A percentile compares a stretch with the other conserved stretches of the same genome.
phyloP scores from a whole-genome alignment of 2,888 invertebrate genomes.

The Dryobota labecula region DNA sequence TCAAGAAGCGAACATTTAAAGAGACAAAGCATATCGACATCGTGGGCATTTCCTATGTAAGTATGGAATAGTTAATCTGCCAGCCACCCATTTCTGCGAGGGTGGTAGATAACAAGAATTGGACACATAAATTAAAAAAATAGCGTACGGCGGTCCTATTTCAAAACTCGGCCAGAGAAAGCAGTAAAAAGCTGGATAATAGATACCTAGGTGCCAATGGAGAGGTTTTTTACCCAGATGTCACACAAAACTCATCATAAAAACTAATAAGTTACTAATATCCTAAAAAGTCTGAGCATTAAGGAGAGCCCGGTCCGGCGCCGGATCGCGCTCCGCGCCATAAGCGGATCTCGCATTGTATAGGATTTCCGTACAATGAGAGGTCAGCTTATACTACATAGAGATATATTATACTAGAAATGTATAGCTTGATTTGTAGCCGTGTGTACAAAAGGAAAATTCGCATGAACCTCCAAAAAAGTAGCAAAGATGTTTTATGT shows the following conservation, averaged over 20 bases:
- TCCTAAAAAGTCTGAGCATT: neutral
- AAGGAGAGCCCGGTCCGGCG: too few relatives aligned
- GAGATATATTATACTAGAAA: too few relatives aligned
- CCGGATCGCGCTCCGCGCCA: too few relatives aligned
- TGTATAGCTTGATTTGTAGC: too few relatives aligned
- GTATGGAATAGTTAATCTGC: neutral
- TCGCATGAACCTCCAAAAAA: slow-evolving; percentile 8
- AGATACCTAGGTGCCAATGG: neutral
- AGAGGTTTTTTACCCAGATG: neutral
- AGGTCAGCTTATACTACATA: too few relatives aligned
- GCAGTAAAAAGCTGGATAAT: neutral
- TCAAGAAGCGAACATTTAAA: neutral
- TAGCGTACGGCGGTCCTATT: neutral
- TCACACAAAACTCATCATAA: neutral
- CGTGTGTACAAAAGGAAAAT: neutral
- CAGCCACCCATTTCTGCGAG: neutral
- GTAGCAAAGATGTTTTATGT: slow-evolving; percentile 43
- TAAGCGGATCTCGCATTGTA: too few relatives aligned
- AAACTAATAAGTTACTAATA: neutral
- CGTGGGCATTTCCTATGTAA: neutral
- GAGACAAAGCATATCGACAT: neutral
- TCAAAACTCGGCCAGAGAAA: neutral
- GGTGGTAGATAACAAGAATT: neutral
- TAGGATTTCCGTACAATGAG: too few relatives aligned
- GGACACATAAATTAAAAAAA: neutral